These are phyloP conservation scores for Natrix natrix DNA, from an alignment of 2,797 vertebrate species.

Conservation along the genomic window DNA sequence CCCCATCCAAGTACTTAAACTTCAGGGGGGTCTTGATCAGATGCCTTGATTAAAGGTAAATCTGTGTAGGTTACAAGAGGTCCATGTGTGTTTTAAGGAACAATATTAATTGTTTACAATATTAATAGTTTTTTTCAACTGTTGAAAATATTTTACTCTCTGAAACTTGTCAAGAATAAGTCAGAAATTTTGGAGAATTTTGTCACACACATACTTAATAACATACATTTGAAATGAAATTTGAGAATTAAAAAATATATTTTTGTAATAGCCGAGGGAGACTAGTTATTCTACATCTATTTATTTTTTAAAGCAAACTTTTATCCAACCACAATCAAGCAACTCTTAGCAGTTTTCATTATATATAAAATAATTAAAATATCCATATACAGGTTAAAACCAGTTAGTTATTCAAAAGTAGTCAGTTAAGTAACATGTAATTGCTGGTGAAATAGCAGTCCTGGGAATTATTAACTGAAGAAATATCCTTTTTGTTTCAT, in stretches of 20 bases:
- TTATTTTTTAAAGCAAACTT: neutral
- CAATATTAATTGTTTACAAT: neutral
- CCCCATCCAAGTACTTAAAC: neutral
- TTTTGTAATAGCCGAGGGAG: neutral
- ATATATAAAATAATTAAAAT: neutral
- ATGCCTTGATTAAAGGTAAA: neutral
- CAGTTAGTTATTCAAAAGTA: conserved; percentile 1
- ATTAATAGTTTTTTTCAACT: neutral
- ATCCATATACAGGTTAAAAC: neutral
- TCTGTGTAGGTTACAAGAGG: neutral
- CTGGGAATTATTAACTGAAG: neutral
- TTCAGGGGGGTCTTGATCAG: neutral
- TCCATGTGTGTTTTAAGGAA: neutral
- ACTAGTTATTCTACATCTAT: neutral
- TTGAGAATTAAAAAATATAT: neutral
- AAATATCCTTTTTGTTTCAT: neutral
- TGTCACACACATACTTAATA: neutral
- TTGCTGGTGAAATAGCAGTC: neutral
- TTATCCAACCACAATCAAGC: neutral
- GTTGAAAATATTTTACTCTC: neutral
- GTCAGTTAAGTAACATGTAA: neutral
- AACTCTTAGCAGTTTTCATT: neutral
- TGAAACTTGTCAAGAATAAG: neutral
- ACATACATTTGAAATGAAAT: neutral
- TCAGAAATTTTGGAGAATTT: neutral